Evolutionary conservation across 2,113 vertebrate species (phyloP).

Genomic region (Columba janthina): DNA sequence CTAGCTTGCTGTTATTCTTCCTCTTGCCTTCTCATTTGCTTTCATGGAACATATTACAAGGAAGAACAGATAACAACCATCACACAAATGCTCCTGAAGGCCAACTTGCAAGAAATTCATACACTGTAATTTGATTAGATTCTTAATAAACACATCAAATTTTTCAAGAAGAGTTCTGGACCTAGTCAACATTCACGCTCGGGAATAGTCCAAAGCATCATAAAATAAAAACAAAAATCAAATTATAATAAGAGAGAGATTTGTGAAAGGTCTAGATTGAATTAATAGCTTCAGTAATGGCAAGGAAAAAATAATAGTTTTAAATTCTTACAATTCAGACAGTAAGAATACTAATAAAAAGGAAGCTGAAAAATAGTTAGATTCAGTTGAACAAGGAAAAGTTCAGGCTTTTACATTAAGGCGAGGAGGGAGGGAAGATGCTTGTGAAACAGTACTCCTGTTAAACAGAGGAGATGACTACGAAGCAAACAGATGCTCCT

Average conservation of each 20-base stretch:
- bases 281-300: slow-evolving; percentile 14
- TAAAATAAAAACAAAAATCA: slow-evolving; percentile 20
- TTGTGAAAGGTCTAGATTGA: neutral
- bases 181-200: neutral
- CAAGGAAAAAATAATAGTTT: slow-evolving; percentile 21
- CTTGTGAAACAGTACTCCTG: neutral
- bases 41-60: neutral
- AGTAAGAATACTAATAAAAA: neutral
- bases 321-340: neutral
- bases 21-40: neutral
- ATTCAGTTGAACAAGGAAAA: neutral
- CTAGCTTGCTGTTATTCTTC: neutral
- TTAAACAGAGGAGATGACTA: neutral
- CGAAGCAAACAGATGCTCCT: neutral
- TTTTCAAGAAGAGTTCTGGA: neutral
- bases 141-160: neutral
- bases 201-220: neutral
- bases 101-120: neutral
- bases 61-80: neutral
- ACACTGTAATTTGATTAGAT: neutral
- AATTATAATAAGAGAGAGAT: neutral
- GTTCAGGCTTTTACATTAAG: neutral
- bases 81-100: neutral
- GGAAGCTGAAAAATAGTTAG: neutral
- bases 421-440: neutral